Evolutionary conservation across 2,888 invertebrate species (phyloP).

Genomic region (Ashinkailepas kermadecensis): DNA sequence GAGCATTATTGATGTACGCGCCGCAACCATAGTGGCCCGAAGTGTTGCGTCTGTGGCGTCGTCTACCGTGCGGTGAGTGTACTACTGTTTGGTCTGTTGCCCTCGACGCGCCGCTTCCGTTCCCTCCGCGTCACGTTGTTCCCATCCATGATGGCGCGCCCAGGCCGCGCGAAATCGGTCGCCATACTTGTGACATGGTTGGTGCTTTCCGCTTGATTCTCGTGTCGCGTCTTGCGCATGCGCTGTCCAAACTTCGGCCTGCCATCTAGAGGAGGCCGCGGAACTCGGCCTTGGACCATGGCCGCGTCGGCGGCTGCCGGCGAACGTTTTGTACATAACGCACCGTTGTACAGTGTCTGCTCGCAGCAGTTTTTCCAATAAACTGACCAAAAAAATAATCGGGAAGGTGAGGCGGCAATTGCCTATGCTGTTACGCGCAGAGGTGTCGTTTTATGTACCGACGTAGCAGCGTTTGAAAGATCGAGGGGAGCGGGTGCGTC

Average conservation of each 20-base stretch:
- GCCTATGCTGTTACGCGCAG: no score
- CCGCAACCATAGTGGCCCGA: not conserved
- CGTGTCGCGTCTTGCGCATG: not conserved
- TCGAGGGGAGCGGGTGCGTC: no score
- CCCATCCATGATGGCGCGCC: not conserved
- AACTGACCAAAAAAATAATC: not conserved
- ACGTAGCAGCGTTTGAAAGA: no score
- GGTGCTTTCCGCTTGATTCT: constrained; percentile 14
- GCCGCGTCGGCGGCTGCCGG: not conserved
- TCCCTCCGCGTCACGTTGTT: no score
- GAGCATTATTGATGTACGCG: not conserved
- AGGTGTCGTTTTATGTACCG: no score
- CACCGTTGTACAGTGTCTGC: not conserved
- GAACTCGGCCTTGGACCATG: not conserved
- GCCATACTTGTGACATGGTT: not conserved
- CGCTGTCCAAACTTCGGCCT: not conserved
- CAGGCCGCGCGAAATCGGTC: not conserved
- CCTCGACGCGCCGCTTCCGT: not conserved
- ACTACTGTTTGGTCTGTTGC: not conserved
- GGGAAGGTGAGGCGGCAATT: no score
- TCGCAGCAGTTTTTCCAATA: not conserved
- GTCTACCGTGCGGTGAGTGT: not conserved
- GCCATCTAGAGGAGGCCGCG: not conserved
- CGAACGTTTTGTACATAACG: not conserved
- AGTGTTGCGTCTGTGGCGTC: not conserved